Evolutionary conservation across 92 coral and sea anemone genomes (phyloP).

Genomic region (Porites cylindrica): DNA sequence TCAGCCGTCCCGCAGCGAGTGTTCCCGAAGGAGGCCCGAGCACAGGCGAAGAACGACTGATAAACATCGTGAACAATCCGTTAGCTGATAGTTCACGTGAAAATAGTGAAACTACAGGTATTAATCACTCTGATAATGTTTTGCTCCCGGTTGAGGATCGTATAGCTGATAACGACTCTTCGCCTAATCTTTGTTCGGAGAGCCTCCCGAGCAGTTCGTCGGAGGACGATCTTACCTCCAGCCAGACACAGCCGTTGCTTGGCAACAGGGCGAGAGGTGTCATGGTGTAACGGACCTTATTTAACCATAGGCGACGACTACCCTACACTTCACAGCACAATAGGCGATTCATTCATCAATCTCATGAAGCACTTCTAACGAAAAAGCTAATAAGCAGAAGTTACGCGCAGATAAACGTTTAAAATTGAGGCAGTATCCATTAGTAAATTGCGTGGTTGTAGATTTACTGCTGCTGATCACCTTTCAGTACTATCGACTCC

Average conservation of each 20-base stretch:
- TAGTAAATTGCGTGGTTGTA: no score
- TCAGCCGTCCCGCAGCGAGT: slow-evolving; percentile 26
- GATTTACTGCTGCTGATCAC: no score
- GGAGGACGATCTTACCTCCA: slow-evolving; percentile 34
- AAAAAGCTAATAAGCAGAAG: no score
- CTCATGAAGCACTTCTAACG: no score
- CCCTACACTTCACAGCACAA: no score
- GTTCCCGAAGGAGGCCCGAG: slow-evolving; percentile 3
- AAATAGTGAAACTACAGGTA: not conserved
- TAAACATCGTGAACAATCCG: slow-evolving; percentile 66
- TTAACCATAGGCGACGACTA: no score
- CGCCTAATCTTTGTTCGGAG: slow-evolving; percentile 29
- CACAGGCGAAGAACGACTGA: slow-evolving; percentile 46
- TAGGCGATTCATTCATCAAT: no score
- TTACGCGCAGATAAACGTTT: no score
- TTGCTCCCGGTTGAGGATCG: not conserved
- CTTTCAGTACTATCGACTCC: no score
- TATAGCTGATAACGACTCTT: not conserved
- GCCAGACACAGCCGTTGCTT: slow-evolving; percentile 44
- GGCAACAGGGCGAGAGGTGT: slow-evolving; percentile 11
- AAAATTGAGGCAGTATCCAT: no score
- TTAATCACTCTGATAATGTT: not conserved
- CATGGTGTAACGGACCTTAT: slow-evolving; percentile 3
- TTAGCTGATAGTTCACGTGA: slow-evolving; percentile 22
- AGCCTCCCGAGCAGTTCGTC: slow-evolving; percentile 32